Evolutionary conservation across 2,888 invertebrate species (phyloP).

Genomic region (Alloscopus bannaensis): DNA sequence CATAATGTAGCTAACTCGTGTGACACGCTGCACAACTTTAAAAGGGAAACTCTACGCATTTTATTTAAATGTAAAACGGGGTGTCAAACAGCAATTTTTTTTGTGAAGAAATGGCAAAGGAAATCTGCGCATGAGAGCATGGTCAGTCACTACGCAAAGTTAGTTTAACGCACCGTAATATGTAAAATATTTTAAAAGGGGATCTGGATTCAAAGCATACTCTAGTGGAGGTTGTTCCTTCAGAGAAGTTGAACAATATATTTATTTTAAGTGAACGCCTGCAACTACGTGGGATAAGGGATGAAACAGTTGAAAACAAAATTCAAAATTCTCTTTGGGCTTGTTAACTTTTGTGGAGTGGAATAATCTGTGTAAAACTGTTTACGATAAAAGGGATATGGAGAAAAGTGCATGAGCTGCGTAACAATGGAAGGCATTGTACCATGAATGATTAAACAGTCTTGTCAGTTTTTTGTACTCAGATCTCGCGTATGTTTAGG

Average conservation of each 20-base stretch:
- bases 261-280: too few relatives aligned
- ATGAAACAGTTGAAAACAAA: too few relatives aligned
- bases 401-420: constrained; percentile 34
- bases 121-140: too few relatives aligned
- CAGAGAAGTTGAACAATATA: too few relatives aligned
- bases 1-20: constrained; percentile 3
- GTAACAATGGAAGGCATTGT: constrained; percentile 38
- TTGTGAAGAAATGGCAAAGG: constrained; percentile 8
- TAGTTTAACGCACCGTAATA: too few relatives aligned
- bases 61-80: neutral
- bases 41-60: constrained; percentile 8
- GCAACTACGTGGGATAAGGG: too few relatives aligned
- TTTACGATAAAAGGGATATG: constrained; percentile 13
- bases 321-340: too few relatives aligned
- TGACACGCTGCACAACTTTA: neutral
- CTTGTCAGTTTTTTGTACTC: constrained; percentile 38
- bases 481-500: neutral
- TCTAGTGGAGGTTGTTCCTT: too few relatives aligned
- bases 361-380: constrained; percentile 13
- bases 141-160: too few relatives aligned
- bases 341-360: constrained; percentile 19
- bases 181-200: too few relatives aligned
- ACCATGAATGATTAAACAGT: constrained; percentile 56
- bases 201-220: too few relatives aligned
- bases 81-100: neutral